These are phyloP conservation scores for Eclectus roratus DNA, from an alignment of 2,113 vertebrate genomes.

Conservation along the genomic window DNA sequence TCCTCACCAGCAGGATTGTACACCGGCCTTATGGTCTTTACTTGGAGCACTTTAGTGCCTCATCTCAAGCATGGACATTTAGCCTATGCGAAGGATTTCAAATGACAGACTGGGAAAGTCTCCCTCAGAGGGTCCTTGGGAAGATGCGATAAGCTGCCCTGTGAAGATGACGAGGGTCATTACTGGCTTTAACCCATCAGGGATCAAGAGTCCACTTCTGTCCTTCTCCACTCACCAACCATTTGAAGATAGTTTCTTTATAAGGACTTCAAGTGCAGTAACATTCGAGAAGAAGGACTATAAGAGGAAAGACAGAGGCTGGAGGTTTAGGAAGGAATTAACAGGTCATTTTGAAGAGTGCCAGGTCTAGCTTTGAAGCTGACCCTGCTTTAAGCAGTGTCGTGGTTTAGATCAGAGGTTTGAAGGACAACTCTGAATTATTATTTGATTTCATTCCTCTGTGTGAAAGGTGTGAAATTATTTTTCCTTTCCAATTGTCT, in stretches of 20 bases:
- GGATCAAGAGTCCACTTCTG: not conserved
- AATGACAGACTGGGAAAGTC: not conserved
- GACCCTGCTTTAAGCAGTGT: not conserved
- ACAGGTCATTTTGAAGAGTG: not conserved
- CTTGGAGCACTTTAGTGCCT: not conserved
- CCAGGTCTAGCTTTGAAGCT: not conserved
- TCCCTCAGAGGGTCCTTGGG: not conserved
- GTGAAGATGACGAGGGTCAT: fast-evolving
- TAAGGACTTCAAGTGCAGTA: not conserved
- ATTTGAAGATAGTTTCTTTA: not conserved
- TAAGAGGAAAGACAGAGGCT: not conserved
- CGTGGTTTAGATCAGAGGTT: not conserved
- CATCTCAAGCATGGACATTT: not conserved
- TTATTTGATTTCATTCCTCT: not conserved
- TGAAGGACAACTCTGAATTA: not conserved
- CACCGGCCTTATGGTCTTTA: not conserved
- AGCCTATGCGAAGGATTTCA: not conserved
- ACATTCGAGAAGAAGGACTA: not conserved
- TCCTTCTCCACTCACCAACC: not conserved
- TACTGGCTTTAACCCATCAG: not conserved
- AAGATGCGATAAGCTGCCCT: not conserved
- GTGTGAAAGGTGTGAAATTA: not conserved
- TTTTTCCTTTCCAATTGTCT: not conserved
- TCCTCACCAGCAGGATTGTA: not conserved
- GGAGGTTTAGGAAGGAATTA: not conserved